Percentiles rank a stretch among this genome's conserved stretches.
These are phyloP conservation scores for Blastomussa wellsi DNA, from an alignment of 92 coral and sea anemone genomes.

Conservation along the genomic window DNA sequence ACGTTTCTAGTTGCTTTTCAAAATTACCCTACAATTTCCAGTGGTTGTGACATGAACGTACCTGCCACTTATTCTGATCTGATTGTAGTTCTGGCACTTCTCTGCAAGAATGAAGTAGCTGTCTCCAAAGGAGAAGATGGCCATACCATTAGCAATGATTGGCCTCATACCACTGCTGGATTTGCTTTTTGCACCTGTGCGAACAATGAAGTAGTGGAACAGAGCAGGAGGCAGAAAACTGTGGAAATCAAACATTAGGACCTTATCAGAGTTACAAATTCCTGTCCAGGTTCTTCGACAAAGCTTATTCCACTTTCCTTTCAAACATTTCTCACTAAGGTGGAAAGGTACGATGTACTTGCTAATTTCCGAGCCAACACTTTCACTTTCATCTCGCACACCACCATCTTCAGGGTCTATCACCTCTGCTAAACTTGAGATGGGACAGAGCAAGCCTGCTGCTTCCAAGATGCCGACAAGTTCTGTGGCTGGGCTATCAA, in stretches of 20 bases:
- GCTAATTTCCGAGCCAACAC: background rate
- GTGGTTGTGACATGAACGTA: background rate
- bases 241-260: constrained; percentile 65
- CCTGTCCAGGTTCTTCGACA: constrained; percentile 59
- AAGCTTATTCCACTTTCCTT: constrained; percentile 47
- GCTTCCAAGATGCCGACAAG: constrained; percentile 65
- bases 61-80: constrained; percentile 68
- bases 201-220: constrained; percentile 64
- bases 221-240: constrained; percentile 74
- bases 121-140: constrained; percentile 72
- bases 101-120: constrained; percentile 55
- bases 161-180: constrained; percentile 62
- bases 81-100: constrained; percentile 44
- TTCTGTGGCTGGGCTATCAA: constrained; percentile 39
- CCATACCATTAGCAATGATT: constrained; percentile 48
- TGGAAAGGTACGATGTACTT: constrained; percentile 69
- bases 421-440: background rate
- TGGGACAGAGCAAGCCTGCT: constrained; percentile 63
- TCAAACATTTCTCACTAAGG: constrained; percentile 41
- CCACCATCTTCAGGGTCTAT: background rate
- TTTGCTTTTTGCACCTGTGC: constrained; percentile 50
- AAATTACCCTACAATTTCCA: background rate
- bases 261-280: constrained; percentile 51
- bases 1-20: background rate
- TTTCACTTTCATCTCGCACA: background rate